Evolutionary conservation across 2,113 vertebrate species (phyloP).

Genomic region (Paracanthobrama guichenoti): DNA sequence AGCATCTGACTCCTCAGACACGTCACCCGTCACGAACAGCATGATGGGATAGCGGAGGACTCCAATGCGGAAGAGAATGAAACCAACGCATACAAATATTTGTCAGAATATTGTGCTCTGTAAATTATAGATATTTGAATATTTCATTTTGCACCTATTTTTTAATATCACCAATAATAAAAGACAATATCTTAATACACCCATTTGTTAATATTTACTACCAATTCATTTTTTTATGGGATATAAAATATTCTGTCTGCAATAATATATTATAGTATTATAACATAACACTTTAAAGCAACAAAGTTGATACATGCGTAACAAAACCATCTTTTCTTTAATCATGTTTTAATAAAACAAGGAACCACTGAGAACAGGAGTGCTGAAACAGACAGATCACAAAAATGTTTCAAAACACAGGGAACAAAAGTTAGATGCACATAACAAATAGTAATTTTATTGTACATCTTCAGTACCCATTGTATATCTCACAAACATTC

Average conservation of each 20-base stretch:
- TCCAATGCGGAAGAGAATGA: neutral
- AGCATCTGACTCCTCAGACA: conserved; percentile 50
- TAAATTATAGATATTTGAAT: neutral
- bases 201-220: neutral
- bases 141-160: neutral
- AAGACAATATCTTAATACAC: neutral
- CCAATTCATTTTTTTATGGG: no score
- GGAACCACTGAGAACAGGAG: neutral
- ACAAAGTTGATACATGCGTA: neutral
- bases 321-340: neutral
- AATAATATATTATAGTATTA: neutral
- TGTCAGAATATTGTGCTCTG: neutral
- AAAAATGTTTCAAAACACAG: conserved; percentile 1
- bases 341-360: conserved; percentile 19
- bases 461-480: conserved; percentile 66
- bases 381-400: neutral
- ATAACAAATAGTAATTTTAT: conserved; percentile 69
- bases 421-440: conserved; percentile 61
- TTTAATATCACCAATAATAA: neutral
- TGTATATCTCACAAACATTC: conserved; percentile 59
- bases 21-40: conserved; percentile 50
- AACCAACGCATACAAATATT: neutral
- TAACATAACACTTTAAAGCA: neutral
- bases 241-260: neutral
- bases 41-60: conserved; percentile 52